Evolutionary conservation across 2,888 invertebrate species (phyloP).

Genomic region (Diloba caeruleocephala): DNA sequence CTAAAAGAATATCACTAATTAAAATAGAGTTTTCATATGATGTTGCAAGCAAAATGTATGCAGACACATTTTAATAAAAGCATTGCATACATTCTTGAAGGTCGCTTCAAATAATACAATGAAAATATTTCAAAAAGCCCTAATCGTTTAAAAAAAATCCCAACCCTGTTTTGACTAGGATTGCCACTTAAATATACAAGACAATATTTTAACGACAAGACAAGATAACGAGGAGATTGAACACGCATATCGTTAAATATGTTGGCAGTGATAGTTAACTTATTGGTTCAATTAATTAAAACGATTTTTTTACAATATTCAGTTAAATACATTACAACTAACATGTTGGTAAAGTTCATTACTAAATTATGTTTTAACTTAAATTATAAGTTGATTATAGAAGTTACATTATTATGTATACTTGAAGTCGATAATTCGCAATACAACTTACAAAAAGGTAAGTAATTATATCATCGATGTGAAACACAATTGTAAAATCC

Average conservation of each 20-base stretch:
- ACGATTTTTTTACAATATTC: constrained; percentile 55
- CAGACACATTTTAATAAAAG: background rate
- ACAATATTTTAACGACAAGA: constrained; percentile 56
- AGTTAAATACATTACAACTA: constrained; percentile 60
- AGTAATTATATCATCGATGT: constrained; percentile 12
- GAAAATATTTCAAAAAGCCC: constrained; percentile 36
- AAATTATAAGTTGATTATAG: constrained; percentile 40
- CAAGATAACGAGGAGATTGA: constrained; percentile 54
- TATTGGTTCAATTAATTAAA: constrained; percentile 51
- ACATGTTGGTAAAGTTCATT: constrained; percentile 50
- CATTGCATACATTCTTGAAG: background rate
- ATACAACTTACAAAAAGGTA: constrained; percentile 19
- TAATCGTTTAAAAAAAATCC: constrained; percentile 63
- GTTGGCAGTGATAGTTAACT: constrained; percentile 84
- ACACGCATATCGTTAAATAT: constrained; percentile 65
- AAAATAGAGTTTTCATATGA: background rate
- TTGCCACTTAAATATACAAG: constrained; percentile 75
- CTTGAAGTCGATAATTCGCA: constrained; percentile 37
- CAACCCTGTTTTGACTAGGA: constrained; percentile 88
- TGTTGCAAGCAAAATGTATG: background rate
- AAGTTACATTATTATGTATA: constrained; percentile 31
- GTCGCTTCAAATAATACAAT: constrained; percentile 35
- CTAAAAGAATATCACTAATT: background rate
- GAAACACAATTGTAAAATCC: constrained; percentile 18
- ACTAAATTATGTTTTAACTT: constrained; percentile 27